Base-by-base conservation (phyloP, 2,797 vertebrate species). In the Mormyrus hasselquistii region DNA sequence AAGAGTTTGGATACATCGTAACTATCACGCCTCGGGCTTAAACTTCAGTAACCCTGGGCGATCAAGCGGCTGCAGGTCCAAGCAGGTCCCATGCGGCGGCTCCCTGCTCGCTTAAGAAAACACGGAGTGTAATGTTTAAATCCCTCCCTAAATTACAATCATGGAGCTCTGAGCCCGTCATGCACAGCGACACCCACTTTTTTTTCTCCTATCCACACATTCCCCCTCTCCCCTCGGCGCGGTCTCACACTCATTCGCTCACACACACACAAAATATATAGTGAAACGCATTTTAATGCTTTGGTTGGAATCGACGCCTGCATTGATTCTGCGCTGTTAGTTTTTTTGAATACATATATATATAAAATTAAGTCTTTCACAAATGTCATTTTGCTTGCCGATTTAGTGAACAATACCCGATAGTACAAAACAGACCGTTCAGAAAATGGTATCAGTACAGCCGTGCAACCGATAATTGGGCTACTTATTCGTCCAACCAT, bases 101-200 rank as follows among this genome's bases (percentile, higher is more conserved):
- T 50, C 88, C 19, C 52, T 34, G 52, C 10, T 49, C 79, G 52
- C 19, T n/a, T 84, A 83, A 88, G 65, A 50, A 88, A 55, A 79
- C 73, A 88, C 90, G 91, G 92, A 92, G 88, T 87, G 85, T 76
- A 62, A 65, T 89, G 90, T 91, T 88, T 89, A 91, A 90, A 91
- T 88, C 91, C 88, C 90, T 92, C 86, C 90, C 41, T 87, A 88
- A 94, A 93, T 95, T 94, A 92, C 93, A 65, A 73, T 73, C 93
- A 91, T 90, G 92, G 92, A 94, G 92, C 94, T 92, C 88, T 92
- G 93, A 93, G 92, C 94, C 94, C 95, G 93, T 92, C 94, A 95
- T 95, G 94, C 94, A 95, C 94, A 93, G 94, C 94, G 95, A 94
- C 83, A 91, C 86, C 92, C 92, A 93, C 94, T 94, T 94, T 94